Evolutionary conservation across 2,797 vertebrate species (phyloP), one percentile per base, ranked within the genome.

Genomic region (Spheniscus humboldti): DNA sequence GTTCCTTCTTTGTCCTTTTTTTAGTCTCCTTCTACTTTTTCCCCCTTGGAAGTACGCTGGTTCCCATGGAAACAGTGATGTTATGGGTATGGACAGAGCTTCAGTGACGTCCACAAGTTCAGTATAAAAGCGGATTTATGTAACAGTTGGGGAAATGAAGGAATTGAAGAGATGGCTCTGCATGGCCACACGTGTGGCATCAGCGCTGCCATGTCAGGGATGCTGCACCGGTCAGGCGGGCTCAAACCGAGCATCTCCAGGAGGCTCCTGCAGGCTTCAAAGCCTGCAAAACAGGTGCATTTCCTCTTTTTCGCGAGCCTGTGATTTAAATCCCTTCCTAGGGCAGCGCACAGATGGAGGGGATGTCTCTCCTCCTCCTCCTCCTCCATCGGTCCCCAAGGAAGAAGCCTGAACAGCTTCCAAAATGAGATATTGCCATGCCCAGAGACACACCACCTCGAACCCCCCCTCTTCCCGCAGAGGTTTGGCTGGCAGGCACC

Each of bases 1-100:
- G 80, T 92, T 97, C 95, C 88, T 93, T 60, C 90, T 97, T 97
- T 95, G 95, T 95, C 95, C 95, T 97, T 97, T 97, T 97, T 97
- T 96, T 97, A 97, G 97, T 94, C 91, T 94, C 88, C 83, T 85
- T 95, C 95, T 95, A 96, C 97, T 96, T 95, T 95, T 94, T 86
- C 96, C 91, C 94, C 68, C 94, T 96, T 97, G 96, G 97, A 97
- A 97, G 93, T 96, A 97, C 78, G 62, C 93, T 93, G 89, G 96
- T 96, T 97, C 89, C 97, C 94, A 96, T 94, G 95, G 97, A 91
- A 96, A 97, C 94, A 92, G 68, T 95, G 96, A 97, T 95, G 95
- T 95, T 97, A 92, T 41, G 95, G 88, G 94, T 88, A 97, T 92
- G 94, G 97, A 94, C 96, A 94, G 92, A 96, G 95, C 86, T 95